Conservation (phyloP, 2,888 invertebrate species). For the Drosophila limbata region DNA sequence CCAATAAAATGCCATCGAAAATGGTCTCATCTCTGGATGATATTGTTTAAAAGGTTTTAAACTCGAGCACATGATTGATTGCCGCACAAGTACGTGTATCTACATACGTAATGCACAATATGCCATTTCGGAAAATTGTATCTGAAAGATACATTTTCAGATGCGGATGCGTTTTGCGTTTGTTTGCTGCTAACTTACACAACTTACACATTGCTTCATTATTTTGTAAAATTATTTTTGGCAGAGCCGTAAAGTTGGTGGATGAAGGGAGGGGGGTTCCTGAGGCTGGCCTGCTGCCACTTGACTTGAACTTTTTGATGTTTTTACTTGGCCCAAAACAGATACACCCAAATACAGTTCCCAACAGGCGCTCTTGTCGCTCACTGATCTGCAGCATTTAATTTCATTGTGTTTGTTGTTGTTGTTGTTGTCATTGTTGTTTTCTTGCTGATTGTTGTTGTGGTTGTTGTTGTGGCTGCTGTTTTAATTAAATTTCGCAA, state of each 20-base stretch:
- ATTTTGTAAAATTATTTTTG: constrained; percentile 55
- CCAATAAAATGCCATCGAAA: constrained; percentile 67
- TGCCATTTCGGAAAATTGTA: constrained; percentile 26
- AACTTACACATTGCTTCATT: constrained; percentile 75
- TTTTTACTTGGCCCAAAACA: constrained; percentile 68
- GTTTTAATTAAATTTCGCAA: constrained; percentile 77
- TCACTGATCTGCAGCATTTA: constrained; percentile 75
- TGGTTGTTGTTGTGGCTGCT: constrained; percentile 54
- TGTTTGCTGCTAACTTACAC: constrained; percentile 30
- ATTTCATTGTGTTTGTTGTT: constrained; percentile 67
- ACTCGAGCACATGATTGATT: constrained; percentile 63
- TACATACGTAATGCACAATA: constrained; percentile 2
- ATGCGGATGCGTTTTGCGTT: constrained; percentile 23
- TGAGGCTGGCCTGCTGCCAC: constrained; percentile 60
- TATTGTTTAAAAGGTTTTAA: constrained; percentile 70
- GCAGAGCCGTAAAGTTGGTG: background rate
- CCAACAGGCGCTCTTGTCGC: constrained; percentile 75
- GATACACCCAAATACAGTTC: constrained; percentile 53
- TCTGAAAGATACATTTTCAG: constrained; percentile 25
- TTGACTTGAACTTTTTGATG: constrained; percentile 79
- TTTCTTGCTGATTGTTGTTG: constrained; percentile 25
- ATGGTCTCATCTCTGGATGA: constrained; percentile 46
- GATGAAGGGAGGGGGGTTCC: background rate
- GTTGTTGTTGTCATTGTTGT: constrained; percentile 35
- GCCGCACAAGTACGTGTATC: constrained; percentile 40